Evolutionary conservation across 2,113 vertebrate genomes (phyloP).

Genomic region (Nothocercus julius): DNA sequence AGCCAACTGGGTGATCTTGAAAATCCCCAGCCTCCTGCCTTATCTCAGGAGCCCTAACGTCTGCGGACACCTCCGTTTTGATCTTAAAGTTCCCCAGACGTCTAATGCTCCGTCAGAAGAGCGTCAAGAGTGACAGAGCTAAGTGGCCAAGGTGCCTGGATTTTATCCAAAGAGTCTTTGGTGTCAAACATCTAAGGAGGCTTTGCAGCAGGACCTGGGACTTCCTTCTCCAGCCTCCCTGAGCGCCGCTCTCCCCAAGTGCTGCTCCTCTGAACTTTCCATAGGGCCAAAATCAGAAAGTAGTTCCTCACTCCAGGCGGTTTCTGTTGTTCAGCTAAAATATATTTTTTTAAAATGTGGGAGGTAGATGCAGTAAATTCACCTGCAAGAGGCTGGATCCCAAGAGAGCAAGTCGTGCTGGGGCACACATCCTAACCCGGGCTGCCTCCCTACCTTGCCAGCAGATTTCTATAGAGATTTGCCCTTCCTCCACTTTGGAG

Average conservation of each 20-base stretch:
- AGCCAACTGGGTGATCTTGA: background rate
- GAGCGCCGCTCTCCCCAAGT: background rate
- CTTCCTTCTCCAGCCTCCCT: background rate
- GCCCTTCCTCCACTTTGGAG: background rate
- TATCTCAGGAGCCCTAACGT: background rate
- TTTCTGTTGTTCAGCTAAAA: background rate
- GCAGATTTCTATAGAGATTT: too few relatives aligned
- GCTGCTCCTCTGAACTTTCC: background rate
- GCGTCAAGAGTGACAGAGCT: background rate
- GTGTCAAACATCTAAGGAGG: background rate
- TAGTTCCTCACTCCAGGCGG: too few relatives aligned
- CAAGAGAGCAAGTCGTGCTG: background rate
- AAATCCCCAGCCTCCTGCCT: background rate
- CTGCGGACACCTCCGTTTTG: background rate
- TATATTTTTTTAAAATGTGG: too few relatives aligned
- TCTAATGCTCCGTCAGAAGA: rapidly evolving
- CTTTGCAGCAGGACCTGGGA: rapidly evolving
- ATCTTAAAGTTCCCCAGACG: background rate
- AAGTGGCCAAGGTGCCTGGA: background rate
- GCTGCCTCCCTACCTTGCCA: too few relatives aligned
- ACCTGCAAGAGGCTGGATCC: too few relatives aligned
- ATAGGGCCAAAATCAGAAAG: background rate
- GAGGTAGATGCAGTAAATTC: too few relatives aligned
- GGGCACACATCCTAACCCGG: too few relatives aligned
- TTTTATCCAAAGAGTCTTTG: background rate